Evolutionary conservation across 1,140 invertebrate species (phyloP).

Genomic region (Trialeurodes vaporariorum): DNA sequence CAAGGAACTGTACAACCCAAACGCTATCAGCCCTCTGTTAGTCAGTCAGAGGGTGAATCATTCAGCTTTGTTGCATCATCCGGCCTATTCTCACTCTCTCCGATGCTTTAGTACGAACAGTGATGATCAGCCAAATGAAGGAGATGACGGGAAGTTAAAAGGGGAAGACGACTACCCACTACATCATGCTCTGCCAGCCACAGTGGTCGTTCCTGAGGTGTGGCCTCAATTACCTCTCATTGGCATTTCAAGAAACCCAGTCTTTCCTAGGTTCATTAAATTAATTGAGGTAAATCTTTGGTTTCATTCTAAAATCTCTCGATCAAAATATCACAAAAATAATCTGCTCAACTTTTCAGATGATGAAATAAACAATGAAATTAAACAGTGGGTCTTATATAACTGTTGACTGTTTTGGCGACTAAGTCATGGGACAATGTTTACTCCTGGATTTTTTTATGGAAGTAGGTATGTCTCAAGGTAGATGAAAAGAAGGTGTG

Average conservation of each 20-base stretch:
- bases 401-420: no score
- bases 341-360: neutral
- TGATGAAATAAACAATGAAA: neutral
- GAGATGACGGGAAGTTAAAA: conserved; percentile 4
- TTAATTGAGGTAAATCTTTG: conserved; percentile 70
- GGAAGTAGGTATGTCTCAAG: no score
- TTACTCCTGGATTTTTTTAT: no score
- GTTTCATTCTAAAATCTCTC: no score
- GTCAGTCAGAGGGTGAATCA: neutral
- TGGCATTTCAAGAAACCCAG: conserved; percentile 84
- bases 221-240: conserved; percentile 94
- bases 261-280: conserved; percentile 98
- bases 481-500: no score
- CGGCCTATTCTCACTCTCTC: neutral
- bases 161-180: conserved; percentile 8
- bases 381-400: neutral
- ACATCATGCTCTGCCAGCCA: conserved; percentile 46
- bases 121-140: neutral
- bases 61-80: neutral
- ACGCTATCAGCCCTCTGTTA: no score
- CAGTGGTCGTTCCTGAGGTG: conserved; percentile 85
- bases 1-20: no score
- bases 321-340: neutral
- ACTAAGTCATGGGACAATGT: no score
- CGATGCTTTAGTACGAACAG: neutral